Conservation (phyloP, 1,140 invertebrate species). For the Drosophila cardini region DNA sequence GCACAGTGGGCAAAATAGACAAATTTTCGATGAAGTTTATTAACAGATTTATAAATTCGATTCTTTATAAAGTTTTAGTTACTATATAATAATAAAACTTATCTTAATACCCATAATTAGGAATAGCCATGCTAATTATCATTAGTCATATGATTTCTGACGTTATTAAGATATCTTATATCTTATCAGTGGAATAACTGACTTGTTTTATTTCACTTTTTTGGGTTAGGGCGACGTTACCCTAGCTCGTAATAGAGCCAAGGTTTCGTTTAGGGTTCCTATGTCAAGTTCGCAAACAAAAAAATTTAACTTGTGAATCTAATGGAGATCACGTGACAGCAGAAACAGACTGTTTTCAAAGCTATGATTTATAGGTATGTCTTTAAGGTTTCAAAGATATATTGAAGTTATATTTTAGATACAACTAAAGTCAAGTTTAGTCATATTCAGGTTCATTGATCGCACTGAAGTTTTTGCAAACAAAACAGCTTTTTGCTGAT, state of each 20-base stretch:
- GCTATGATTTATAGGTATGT: neutral
- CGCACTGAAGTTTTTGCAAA: conserved; percentile 1
- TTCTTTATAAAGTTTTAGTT: too few relatives aligned
- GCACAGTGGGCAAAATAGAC: neutral
- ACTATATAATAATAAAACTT: neutral
- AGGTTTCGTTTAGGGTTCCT: conserved; percentile 6
- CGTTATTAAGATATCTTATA: neutral
- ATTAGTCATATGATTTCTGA: conserved; percentile 42
- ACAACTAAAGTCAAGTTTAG: conserved; percentile 8
- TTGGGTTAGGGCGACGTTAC: neutral
- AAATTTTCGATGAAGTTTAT: neutral
- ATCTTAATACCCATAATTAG: neutral
- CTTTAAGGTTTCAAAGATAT: neutral
- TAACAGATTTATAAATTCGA: too few relatives aligned
- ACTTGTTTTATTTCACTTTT: neutral
- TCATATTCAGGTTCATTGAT: conserved; percentile 19
- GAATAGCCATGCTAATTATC: neutral
- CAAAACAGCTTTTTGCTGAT: neutral
- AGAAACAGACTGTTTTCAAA: conserved; percentile 27
- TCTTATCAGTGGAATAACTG: conserved; percentile 29
- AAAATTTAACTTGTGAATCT: conserved; percentile 37
- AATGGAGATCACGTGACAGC: conserved; percentile 39
- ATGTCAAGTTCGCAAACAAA: conserved; percentile 33
- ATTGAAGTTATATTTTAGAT: neutral
- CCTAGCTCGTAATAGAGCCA: conserved; percentile 2